Evolutionary conservation across 2,113 vertebrate genomes (phyloP).

Genomic region (Pseudolaguvia tuberculata): DNA sequence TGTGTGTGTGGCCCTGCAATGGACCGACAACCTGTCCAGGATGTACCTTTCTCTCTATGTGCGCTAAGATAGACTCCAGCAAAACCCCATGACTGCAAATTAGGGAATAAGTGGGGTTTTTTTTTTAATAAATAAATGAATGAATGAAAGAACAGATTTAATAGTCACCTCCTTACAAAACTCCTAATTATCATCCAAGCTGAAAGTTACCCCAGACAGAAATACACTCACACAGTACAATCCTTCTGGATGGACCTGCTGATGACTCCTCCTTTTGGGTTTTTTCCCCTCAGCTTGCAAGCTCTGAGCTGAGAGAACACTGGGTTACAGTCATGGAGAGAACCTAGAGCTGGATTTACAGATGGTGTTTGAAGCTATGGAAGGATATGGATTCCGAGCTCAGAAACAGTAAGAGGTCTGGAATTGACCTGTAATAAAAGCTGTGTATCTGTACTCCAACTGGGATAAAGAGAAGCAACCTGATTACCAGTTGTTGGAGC

Average conservation of each 20-base stretch:
- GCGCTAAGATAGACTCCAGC: no score
- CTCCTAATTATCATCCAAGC: slow-evolving; percentile 28
- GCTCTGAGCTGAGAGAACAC: slow-evolving; percentile 17
- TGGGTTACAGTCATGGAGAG: slow-evolving; percentile 27
- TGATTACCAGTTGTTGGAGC: slow-evolving; percentile 27
- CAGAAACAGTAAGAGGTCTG: slow-evolving; percentile 58
- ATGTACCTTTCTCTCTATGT: no score
- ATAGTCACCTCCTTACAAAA: neutral
- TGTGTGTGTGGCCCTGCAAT: no score
- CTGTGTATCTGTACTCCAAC: slow-evolving; percentile 19
- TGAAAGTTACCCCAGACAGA: slow-evolving; percentile 43
- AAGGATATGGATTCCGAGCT: slow-evolving; percentile 42
- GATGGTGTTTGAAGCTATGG: slow-evolving; percentile 13
- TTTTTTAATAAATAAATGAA: no score
- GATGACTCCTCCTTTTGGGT: slow-evolving; percentile 18
- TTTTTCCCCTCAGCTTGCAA: neutral
- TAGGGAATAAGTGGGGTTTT: no score
- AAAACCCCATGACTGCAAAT: no score
- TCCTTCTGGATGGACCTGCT: slow-evolving; percentile 59
- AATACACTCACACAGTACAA: slow-evolving; percentile 15
- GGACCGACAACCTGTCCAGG: no score
- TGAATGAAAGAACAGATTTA: no score
- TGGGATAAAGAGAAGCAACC: slow-evolving; percentile 40
- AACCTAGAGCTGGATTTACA: slow-evolving; percentile 33
- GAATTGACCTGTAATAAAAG: slow-evolving; percentile 53